These are phyloP conservation scores for Myrmecobius fasciatus DNA, from an alignment of 2,113 vertebrate species.

Conservation along the genomic window DNA sequence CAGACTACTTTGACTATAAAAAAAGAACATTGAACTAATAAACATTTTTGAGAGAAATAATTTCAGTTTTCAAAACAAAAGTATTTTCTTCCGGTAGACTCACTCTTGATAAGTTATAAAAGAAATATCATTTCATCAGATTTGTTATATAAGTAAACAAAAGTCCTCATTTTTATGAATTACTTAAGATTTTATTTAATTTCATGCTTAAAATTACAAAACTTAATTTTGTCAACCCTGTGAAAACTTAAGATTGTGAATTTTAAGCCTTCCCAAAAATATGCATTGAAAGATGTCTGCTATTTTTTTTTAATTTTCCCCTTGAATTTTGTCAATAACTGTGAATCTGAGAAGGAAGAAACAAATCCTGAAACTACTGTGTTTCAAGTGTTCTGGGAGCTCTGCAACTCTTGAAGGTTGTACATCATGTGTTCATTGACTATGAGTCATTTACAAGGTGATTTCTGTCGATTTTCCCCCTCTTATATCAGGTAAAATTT, in stretches of 20 bases:
- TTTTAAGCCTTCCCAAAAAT: constrained; percentile 51
- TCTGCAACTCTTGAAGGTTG: constrained; percentile 54
- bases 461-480: constrained; percentile 64
- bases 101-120: constrained; percentile 27
- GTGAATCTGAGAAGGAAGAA: constrained; percentile 74
- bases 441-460: constrained; percentile 64
- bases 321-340: constrained; percentile 69
- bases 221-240: constrained; percentile 40
- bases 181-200: constrained; percentile 51
- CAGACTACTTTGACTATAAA: constrained; percentile 32
- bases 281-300: constrained; percentile 53
- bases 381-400: constrained; percentile 69
- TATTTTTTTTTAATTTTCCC: constrained; percentile 36
- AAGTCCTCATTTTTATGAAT: constrained; percentile 45
- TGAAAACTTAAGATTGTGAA: constrained; percentile 60
- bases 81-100: constrained; percentile 48
- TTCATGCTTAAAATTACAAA: constrained; percentile 36
- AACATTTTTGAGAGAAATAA: constrained; percentile 27
- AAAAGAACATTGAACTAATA: constrained; percentile 41
- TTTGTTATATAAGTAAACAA: neutral
- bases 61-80: constrained; percentile 38
- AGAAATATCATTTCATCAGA: constrained; percentile 14
- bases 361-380: constrained; percentile 75
- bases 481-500: constrained; percentile 72
- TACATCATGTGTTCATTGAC: constrained; percentile 63